phyloP scores from a whole-genome alignment of 2,113 vertebrate species.

The Clupea harengus region DNA sequence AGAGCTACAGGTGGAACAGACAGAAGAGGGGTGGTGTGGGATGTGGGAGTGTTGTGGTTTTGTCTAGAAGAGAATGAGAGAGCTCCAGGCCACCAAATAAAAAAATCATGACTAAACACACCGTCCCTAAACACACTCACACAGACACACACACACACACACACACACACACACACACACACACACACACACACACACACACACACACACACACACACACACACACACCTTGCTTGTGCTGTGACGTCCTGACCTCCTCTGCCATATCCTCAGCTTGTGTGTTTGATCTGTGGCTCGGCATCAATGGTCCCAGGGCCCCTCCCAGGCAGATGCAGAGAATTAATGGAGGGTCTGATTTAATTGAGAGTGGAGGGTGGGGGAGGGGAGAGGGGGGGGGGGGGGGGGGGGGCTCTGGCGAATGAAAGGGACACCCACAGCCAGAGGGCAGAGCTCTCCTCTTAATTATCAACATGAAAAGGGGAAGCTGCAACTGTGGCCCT shows the following conservation, averaged over 20 bases:
- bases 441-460: constrained; percentile 5
- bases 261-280: not conserved
- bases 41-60: not conserved
- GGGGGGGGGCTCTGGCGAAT: not conserved
- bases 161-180: not conserved
- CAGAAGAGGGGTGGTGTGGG: not conserved
- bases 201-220: not conserved
- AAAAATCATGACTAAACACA: not conserved
- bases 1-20: not conserved
- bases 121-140: not conserved
- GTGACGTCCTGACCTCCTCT: not conserved
- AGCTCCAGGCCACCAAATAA: not conserved
- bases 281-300: not conserved
- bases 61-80: not conserved
- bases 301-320: not conserved
- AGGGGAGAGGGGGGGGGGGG: not conserved
- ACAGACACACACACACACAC: too few species aligned
- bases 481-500: not conserved
- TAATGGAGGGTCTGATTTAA: constrained; percentile 10
- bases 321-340: not conserved
- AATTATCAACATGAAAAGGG: constrained; percentile 10
- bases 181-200: not conserved
- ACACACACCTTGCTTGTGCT: not conserved
- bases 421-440: constrained; percentile 8
- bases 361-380: not conserved